Base-by-base conservation (phyloP, 2,113 vertebrate species). In the Scytalopus superciliaris region DNA sequence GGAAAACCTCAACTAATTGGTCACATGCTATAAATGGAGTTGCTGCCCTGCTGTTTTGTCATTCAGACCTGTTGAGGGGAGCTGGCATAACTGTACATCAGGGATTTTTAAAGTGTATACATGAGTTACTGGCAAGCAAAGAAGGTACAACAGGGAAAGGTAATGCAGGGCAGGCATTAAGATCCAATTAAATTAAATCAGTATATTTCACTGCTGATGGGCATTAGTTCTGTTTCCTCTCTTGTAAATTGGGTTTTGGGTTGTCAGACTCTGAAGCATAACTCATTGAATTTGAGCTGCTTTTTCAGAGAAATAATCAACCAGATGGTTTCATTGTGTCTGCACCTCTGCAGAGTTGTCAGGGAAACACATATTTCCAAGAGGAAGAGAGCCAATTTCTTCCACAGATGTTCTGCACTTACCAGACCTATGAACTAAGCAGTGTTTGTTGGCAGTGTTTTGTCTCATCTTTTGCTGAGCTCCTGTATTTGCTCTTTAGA, bases 301-400 rank as follows among this genome's bases (percentile, higher is more conserved):
- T 68, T 93, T 91, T 79, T 69, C 53, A 72, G 49, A 88, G 35
- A 76, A 90, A 85, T 52, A 76, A 92, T 37, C 33, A 88, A 55
- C 35, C 30, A 59, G 57, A 14, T 89, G 69, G 57, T 87, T 81
- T 93, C 42, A 77, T 9, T 2, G 8, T 56, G 23, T 60, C 49
- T 75, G 21, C 85, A 47, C 44, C 47, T 85, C 92, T 83, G 39
- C 75, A 93, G 82, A 91, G 70, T 75, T 94, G 89, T 80, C 91
- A 92, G 52, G 85, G 93, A 90, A 96, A 90, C 62, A 81, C 28
- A 9, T 64, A 60, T 78, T 64, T 84, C 44, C 37, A 33, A 63
- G 47, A 42, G 16, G 35, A 92, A 82, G 66, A 74, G 21, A 75
- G 42, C 21, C 49, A 35, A 11, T 68, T 83, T 59, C 69, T 64